Evolutionary conservation across 2,797 vertebrate species (phyloP).

Genomic region (Crenuchus spilurus): DNA sequence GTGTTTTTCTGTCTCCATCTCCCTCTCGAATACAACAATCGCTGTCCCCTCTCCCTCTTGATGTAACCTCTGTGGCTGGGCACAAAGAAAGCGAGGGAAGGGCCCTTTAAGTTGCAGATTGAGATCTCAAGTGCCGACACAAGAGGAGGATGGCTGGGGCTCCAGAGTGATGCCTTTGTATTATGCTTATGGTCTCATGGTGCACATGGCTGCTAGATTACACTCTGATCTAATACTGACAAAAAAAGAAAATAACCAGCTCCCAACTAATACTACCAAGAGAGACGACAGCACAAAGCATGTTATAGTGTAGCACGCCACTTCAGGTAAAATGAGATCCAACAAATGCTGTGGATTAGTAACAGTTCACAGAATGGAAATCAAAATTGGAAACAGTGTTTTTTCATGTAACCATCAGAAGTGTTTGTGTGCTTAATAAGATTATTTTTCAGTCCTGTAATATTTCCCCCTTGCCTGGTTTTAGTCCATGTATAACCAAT

Average conservation of each 20-base stretch:
- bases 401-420: constrained; percentile 22
- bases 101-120: constrained; percentile 51
- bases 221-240: constrained; percentile 54
- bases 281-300: constrained; percentile 8
- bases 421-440: not conserved
- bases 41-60: constrained; percentile 56
- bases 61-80: constrained; percentile 61
- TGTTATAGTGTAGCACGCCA: not conserved
- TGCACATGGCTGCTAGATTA: constrained; percentile 53
- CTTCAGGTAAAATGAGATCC: constrained; percentile 31
- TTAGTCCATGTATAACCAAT: not conserved
- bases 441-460: not conserved
- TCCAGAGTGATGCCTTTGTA: constrained; percentile 59
- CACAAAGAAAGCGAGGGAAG: constrained; percentile 60
- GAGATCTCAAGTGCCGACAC: constrained; percentile 60
- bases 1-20: constrained; percentile 58
- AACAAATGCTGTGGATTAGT: constrained; percentile 6
- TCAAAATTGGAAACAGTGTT: not conserved
- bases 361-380: not conserved
- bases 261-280: constrained; percentile 18
- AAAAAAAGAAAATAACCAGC: constrained; percentile 47
- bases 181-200: constrained; percentile 59
- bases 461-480: not conserved
- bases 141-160: constrained; percentile 60
- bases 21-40: constrained; percentile 54